Base-by-base conservation (phyloP, 1,140 invertebrate genomes). In the Andrena cerasifolii region DNA sequence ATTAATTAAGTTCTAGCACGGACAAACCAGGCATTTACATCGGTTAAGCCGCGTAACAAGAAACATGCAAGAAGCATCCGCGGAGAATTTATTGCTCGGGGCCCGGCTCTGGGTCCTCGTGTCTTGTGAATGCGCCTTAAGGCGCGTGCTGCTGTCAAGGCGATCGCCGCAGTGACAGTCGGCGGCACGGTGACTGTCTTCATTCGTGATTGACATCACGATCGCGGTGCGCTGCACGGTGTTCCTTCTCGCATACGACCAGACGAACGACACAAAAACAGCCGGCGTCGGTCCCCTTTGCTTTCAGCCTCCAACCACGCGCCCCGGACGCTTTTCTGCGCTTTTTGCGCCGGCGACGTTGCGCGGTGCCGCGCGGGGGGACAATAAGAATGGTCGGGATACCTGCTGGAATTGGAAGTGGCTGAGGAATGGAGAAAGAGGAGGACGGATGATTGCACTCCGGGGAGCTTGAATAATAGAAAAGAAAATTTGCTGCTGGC, bases 181-280 rank as follows among this genome's bases (percentile, higher is more conserved):
- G 26, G 75, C 58, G 26, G 75, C 43, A 28, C 59, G 51, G 47
- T 59, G 56, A 77, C 78, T 80, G 78, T 78, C 75, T 80, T 80
- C 79, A 67, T 80, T 63, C 40, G 83, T 85, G 82, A 83, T 85
- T 85, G 83, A 85, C 83, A 83, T 83, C 83, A 75, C 83, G 80
- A 80, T 80, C 45, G 21, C 61, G 40, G 54, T 40, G 58, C n/a
- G 18, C 58, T 16, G 18, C 58, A 40, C n/a, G 16, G 58, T 21
- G 33, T 24, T 14, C 26, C 33, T 14, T 14, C 33, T 36, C 33
- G 56, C 31, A 18, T 16, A n/a, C 58, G 58, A 61, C 33, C n/a
- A 12, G 49, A 31, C 12, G 36, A 12, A 33, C 31, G 56, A 49
- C 62, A 45, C 47, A 80, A 80, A 80, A 80, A 77, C 49, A 76